Evolutionary conservation across 2,888 invertebrate genomes (phyloP), one percentile per base, ranked within the genome.

Genomic region (Subacronicta megacephala): DNA sequence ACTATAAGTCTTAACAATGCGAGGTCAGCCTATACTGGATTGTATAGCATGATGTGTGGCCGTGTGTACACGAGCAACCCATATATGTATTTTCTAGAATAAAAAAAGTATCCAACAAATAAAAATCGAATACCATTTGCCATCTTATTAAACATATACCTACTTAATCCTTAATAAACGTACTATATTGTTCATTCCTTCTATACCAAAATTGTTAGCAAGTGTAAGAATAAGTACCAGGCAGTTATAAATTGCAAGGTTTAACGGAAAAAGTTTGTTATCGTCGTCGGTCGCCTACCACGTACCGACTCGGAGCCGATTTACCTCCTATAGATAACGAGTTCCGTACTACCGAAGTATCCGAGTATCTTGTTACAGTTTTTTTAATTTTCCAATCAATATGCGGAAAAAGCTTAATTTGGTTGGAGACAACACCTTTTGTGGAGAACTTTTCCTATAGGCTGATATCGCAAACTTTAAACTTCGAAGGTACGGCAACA

Each of bases 231-330:
- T 55, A 61, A 44, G 51, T 75, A 75, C 60, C 67, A 64, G 55
- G 61, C 75, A 72, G 80, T 81, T 80, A 79, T 83, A 83, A 83
- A 82, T 81, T 77, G 76, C 59, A 71, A 77, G 78, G 77, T 80
- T 80, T 81, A 81, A 82, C 78, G 79, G 78, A 82, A 81, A 83
- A 83, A 84, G 75, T 83, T 84, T 76, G 73, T 52, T 81, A 82
- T 83, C 81, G 74, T 76, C n/a, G n/a, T 75, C 71, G 57, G 26
- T 73, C 65, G 66, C 73, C 72, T 56, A 69, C 53, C 56, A 55
- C 69, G 57, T 62, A 44, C 61, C 52, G 31, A 61, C 56, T 64
- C 52, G 29, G 35, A 46, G 76, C n/a, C n/a, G n/a, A n/a, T n/a
- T 70, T 73, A 70, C 70, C 62, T 52, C 41, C 49, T 57, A 63